phyloP scores from a whole-genome alignment of 2,797 vertebrate species.

The Gallinago nigripennis region DNA sequence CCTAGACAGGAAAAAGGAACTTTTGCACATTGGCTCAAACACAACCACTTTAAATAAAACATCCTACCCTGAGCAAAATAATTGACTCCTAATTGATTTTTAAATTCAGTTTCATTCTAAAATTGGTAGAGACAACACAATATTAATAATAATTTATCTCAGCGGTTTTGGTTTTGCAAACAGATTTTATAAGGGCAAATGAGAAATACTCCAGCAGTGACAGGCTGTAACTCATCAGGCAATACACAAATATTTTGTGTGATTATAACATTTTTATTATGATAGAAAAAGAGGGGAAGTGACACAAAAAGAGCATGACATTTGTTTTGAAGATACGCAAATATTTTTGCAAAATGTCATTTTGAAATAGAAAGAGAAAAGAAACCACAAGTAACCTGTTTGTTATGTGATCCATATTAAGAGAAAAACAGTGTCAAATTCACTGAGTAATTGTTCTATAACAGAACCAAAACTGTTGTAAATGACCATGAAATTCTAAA shows the following conservation, averaged over 20 bases:
- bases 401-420: background rate
- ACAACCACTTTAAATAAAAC: background rate
- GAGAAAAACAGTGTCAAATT: background rate
- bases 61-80: background rate
- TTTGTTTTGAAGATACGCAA: slow-evolving; percentile 9
- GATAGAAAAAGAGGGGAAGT: background rate
- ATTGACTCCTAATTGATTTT: background rate
- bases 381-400: background rate
- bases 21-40: background rate
- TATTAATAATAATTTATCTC: background rate
- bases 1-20: background rate
- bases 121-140: background rate
- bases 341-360: background rate
- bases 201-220: background rate
- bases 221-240: background rate
- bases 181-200: background rate
- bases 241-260: background rate
- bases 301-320: background rate
- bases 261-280: background rate
- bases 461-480: background rate
- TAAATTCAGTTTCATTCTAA: background rate
- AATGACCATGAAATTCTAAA: background rate
- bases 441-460: background rate
- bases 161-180: background rate
- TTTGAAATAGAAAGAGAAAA: background rate